Evolutionary conservation across 64 coral and sea anemone species (phyloP).

Genomic region (Pocillopora verrucosa): DNA sequence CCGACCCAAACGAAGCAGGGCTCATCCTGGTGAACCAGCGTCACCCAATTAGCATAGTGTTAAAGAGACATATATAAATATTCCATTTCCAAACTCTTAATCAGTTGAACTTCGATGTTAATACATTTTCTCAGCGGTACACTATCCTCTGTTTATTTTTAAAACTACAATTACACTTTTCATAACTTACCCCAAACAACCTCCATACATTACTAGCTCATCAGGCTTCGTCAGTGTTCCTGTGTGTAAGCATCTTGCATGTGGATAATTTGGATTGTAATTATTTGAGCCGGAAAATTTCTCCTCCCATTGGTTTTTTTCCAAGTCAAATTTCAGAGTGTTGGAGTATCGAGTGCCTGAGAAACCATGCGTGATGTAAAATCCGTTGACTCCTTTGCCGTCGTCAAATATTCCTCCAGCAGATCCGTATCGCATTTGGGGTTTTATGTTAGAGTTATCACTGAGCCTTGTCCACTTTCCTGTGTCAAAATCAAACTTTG

Average conservation of each 20-base stretch:
- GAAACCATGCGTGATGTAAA: constrained; percentile 83
- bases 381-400: constrained; percentile 16
- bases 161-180: neutral
- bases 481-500: constrained; percentile 32
- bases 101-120: too few species aligned
- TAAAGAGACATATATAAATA: too few species aligned
- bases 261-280: constrained; percentile 91
- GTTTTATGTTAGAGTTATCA: constrained; percentile 43
- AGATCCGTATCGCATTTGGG: constrained; percentile 65
- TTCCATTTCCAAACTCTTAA: too few species aligned
- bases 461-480: constrained; percentile 57
- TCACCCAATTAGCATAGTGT: too few species aligned
- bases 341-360: constrained; percentile 73
- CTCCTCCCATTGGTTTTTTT: constrained; percentile 57
- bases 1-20: too few species aligned
- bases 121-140: neutral
- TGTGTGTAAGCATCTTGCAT: constrained; percentile 84
- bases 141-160: neutral
- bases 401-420: constrained; percentile 69
- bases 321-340: constrained; percentile 84
- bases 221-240: constrained; percentile 71
- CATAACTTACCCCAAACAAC: constrained; percentile 89
- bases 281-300: constrained; percentile 86
- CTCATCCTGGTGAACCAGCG: too few species aligned
- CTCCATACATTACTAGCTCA: constrained; percentile 90